Conservation (phyloP, 2,888 invertebrate species). For the Deroplatys truncata region DNA sequence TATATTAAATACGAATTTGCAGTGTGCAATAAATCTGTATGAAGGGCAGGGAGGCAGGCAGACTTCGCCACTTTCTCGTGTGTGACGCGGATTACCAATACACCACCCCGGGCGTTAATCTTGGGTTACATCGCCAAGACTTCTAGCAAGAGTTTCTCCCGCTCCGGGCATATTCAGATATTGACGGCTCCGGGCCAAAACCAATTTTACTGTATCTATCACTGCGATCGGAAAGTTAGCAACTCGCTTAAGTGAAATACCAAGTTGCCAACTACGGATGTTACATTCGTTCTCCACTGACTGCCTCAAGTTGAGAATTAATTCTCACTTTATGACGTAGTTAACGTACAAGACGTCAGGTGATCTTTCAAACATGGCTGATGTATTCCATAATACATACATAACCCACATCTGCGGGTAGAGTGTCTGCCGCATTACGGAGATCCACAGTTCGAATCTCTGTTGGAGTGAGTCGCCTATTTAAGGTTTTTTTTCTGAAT, state of each 20-base stretch:
- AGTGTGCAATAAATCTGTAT: background rate
- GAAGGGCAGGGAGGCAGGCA: background rate
- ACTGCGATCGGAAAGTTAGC: background rate
- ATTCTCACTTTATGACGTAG: too few relatives aligned
- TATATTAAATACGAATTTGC: background rate
- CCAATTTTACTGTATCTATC: background rate
- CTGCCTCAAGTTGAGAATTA: too few relatives aligned
- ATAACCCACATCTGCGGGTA: too few relatives aligned
- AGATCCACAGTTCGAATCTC: too few relatives aligned
- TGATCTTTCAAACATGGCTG: too few relatives aligned
- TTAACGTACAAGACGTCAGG: too few relatives aligned
- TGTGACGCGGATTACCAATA: background rate
- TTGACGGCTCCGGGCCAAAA: background rate
- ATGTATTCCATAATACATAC: too few relatives aligned
- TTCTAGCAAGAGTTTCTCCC: background rate
- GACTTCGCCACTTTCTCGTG: background rate
- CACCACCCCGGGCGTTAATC: background rate
- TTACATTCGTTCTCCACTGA: too few relatives aligned
- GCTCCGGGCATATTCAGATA: background rate
- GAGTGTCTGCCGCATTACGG: too few relatives aligned
- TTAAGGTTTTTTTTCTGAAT: too few relatives aligned
- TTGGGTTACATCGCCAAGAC: background rate
- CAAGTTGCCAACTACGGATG: too few relatives aligned
- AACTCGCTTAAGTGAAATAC: background rate
- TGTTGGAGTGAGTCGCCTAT: too few relatives aligned